These are phyloP conservation scores for Meles meles DNA, from an alignment of 2,113 vertebrate genomes.

Conservation along the genomic window DNA sequence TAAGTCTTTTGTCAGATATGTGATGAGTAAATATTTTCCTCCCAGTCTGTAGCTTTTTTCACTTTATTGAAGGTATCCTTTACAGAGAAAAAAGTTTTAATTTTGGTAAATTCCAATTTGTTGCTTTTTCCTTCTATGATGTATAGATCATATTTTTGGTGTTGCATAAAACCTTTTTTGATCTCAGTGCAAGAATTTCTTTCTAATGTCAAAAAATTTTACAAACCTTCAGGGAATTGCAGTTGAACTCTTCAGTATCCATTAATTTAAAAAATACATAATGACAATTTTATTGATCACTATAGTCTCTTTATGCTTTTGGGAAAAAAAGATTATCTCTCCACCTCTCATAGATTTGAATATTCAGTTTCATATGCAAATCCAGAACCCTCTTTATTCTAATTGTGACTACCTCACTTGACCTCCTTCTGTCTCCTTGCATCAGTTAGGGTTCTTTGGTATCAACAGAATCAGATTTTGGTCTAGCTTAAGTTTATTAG, in stretches of 20 bases:
- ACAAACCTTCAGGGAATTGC: background rate
- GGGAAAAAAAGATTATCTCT: background rate
- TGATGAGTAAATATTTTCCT: background rate
- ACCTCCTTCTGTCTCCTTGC: background rate
- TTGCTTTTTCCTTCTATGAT: background rate
- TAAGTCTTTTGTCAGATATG: background rate
- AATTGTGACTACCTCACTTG: background rate
- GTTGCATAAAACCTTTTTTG: background rate
- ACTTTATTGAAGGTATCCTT: background rate
- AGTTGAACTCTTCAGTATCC: background rate
- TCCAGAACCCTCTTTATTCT: background rate
- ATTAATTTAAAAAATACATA: background rate
- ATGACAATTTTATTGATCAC: background rate
- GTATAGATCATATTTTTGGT: background rate
- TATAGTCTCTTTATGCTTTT: background rate
- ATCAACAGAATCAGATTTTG: background rate
- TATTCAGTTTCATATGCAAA: background rate
- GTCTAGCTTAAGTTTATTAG: background rate
- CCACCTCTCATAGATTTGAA: background rate
- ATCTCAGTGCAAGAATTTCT: background rate
- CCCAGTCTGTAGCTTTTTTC: background rate
- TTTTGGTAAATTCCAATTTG: background rate
- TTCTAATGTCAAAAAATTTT: background rate
- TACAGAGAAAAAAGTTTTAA: background rate
- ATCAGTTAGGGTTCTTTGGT: background rate